Conservation (phyloP, 1,140 invertebrate genomes). For the Drosophila ananassae region DNA sequence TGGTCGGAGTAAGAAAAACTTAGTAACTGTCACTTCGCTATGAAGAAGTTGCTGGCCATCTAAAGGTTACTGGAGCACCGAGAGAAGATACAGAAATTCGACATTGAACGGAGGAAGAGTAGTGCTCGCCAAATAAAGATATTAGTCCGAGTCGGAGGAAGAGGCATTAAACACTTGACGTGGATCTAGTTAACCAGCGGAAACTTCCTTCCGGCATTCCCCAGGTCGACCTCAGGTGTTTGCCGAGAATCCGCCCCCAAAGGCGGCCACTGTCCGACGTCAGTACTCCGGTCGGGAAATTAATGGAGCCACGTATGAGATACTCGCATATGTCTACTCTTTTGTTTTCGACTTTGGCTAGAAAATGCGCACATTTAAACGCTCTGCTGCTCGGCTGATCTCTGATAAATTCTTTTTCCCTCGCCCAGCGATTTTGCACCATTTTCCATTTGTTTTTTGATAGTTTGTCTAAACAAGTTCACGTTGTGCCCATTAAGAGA, state of each 20-base stretch:
- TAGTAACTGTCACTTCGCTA: conserved; percentile 74
- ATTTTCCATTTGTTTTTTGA: conserved; percentile 38
- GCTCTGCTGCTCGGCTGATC: conserved; percentile 66
- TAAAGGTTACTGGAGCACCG: conserved; percentile 74
- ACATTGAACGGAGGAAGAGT: conserved; percentile 44
- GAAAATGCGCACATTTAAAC: conserved; percentile 74
- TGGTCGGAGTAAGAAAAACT: conserved; percentile 44
- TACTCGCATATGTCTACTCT: conserved; percentile 8
- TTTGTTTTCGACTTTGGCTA: conserved; percentile 35
- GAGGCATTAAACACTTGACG: conserved; percentile 12
- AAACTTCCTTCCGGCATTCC: conserved; percentile 76
- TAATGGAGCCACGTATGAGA: conserved; percentile 75
- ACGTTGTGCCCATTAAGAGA: conserved; percentile 70
- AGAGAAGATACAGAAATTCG: conserved; percentile 23
- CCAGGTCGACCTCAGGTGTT: conserved; percentile 61
- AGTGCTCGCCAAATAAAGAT: conserved; percentile 26
- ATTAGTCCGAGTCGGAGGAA: neutral
- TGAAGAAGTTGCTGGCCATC: conserved; percentile 64
- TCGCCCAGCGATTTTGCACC: conserved; percentile 18
- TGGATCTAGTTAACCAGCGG: conserved; percentile 48
- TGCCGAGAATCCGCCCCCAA: conserved; percentile 49
- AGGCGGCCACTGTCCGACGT: conserved; percentile 47
- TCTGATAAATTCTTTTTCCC: conserved; percentile 65
- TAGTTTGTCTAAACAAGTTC: conserved; percentile 52
- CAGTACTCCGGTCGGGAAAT: conserved; percentile 40